Evolutionary conservation across 2,113 vertebrate species (phyloP).

Genomic region (Cricetomys ansorgei): DNA sequence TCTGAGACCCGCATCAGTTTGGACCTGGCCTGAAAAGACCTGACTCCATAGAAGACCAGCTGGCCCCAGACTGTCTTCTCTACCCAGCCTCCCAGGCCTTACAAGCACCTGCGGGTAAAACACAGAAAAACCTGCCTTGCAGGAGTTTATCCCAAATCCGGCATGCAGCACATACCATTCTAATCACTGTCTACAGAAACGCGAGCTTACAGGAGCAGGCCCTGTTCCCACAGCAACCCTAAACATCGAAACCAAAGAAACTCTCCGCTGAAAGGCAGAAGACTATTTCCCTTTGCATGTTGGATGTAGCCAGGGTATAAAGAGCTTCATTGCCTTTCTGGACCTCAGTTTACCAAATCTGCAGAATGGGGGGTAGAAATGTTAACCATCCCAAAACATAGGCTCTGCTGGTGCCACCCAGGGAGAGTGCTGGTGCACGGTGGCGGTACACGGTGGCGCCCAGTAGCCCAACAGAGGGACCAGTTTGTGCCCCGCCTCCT

Average conservation of each 20-base stretch:
- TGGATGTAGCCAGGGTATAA: neutral
- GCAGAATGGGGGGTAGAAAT: neutral
- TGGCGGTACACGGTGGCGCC: neutral
- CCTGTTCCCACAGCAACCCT: neutral
- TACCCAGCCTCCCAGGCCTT: neutral
- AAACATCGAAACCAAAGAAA: neutral
- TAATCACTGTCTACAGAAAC: neutral
- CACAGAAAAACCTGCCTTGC: neutral
- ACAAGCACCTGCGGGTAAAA: neutral
- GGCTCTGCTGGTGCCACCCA: neutral
- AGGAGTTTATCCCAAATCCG: neutral
- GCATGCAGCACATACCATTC: neutral
- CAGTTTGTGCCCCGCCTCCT: neutral
- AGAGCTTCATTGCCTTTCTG: constrained; percentile 78
- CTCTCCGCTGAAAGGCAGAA: neutral
- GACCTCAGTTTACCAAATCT: constrained; percentile 53
- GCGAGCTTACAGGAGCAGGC: neutral
- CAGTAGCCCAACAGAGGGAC: neutral
- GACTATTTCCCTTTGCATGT: neutral
- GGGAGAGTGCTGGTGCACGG: neutral
- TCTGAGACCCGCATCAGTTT: too few relatives aligned
- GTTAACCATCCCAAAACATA: accelerated
- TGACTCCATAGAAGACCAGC: neutral
- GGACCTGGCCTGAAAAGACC: neutral
- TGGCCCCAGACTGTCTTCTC: neutral